Evolutionary conservation across 1,140 invertebrate species (phyloP), one percentile per base, ranked within the genome.

Genomic region (Euwallacea similis): DNA sequence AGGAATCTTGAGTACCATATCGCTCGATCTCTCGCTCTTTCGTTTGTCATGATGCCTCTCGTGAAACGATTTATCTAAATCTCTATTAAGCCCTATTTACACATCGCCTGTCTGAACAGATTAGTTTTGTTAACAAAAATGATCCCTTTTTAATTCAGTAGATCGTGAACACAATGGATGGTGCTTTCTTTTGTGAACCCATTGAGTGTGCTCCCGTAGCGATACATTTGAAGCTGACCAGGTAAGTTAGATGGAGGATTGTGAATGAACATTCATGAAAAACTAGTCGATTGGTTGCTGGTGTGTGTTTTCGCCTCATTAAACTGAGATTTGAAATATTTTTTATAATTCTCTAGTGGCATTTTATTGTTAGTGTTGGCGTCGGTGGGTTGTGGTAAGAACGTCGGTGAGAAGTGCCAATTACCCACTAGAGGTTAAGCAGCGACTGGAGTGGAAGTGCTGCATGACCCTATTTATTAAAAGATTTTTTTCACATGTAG

Each of bases 21-120:
- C 46, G 9, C 2, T 55, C 42, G 16, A 71, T 71, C 69, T 64
- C 46, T 54, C 62, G 50, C 61, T 65, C 69, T 71, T 58, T 65
- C 13, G 16, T 62, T 62, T 53, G 43, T 60, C 56, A 41, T 62
- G 61, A 50, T 65, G 63, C 50, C 63, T 71, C 69, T 65, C 42
- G n/a, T 65, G 54, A 71, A 71, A 71, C 69, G 69, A 71, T 71
- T 69, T 71, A 71, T 71, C 69, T 64, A 71, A 69, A 60, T 65
- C 61, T 65, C 69, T 65, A 71, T 71, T 71, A 71, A 50, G 53
- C 13, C 53, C 61, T 71, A 71, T 71, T 71, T 71, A 71, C 69
- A 71, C 69, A 55, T 65, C 44, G 61, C 42, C 63, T 54, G 69
- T 71, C 69, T 44, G 33, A 58, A 64, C 63, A 44, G 69, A 71